Base-by-base conservation (phyloP, 1,140 invertebrate species). In the Conus betulinus region DNA sequence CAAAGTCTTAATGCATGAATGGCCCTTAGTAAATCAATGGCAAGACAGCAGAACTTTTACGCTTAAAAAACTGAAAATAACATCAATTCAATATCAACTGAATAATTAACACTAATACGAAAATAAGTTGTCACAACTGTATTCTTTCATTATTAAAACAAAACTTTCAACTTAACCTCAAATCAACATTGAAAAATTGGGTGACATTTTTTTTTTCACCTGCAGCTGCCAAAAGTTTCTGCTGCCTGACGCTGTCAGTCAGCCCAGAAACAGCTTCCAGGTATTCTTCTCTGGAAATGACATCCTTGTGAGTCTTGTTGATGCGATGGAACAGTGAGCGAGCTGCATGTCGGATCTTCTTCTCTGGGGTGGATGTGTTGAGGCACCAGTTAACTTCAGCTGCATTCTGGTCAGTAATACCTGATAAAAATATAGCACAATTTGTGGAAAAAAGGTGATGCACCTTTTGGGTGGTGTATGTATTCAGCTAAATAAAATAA, bases 311-410 rank as follows among this genome's bases (percentile, higher is more conserved):
- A 23, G 94, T 90, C 6, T 87, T 89, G 84, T 93, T 93, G 51
- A 94, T 89, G 11, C 84, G 88, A 52, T 89, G 97, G 95, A 98
- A 98, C 88, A 99, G 96, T 94, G 98, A 97, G 84, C 97, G 96
- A 0, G 98, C 98, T 13, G 98, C 98, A 95, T 97, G 97, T 87
- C 97, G 96, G 1, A 97, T 97, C 13, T 98, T 96, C 89, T 98
- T 98, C 95, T 99, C 98, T 93, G 98, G 97, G 67, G 97, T 96
- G 20, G 97, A 97, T 95, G 98, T 98, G 0, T 97, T 97, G 1
- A 98, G 95, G 93, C 98, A 98, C 89, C 96, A 97, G 93, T 97
- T 97, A 1, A 98, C 97, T 92, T 98, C 98, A 51, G 91, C 88
- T 57, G 85, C 87, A 88, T 93, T 93, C 17, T 90, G 71, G 55